These are phyloP conservation scores for Apostichopus leukothele DNA, from an alignment of 53 echinoderm and acorn worm genomes.

Conservation along the genomic window DNA sequence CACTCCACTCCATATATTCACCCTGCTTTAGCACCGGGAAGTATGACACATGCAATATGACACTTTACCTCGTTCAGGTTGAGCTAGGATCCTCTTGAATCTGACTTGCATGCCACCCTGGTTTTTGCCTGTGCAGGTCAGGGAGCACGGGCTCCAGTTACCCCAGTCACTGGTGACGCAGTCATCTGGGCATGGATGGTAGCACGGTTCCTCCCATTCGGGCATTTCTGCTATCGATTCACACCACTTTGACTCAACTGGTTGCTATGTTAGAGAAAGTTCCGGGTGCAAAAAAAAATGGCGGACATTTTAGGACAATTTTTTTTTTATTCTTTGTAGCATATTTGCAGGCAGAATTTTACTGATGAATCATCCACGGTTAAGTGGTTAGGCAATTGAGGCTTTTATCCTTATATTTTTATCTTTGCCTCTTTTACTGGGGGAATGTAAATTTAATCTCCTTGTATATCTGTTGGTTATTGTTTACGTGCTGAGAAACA, in stretches of 20 bases:
- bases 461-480: no score
- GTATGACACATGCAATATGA: not conserved
- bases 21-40: no score
- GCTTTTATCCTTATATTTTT: no score
- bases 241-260: constrained; percentile 57
- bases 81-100: constrained; percentile 64
- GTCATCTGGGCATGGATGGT: constrained; percentile 83
- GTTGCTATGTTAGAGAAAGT: not conserved
- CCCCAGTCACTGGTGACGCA: constrained; percentile 90
- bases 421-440: not conserved
- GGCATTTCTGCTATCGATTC: constrained; percentile 62
- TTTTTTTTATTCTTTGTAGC: no score
- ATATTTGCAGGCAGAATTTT: no score
- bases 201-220: constrained; percentile 52
- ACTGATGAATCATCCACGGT: no score
- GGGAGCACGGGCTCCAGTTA: constrained; percentile 78
- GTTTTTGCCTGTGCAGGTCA: constrained; percentile 63
- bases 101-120: constrained; percentile 74
- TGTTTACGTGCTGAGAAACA: no score
- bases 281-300: no score
- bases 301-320: no score
- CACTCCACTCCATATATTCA: no score
- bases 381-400: no score
- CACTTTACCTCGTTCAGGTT: constrained; percentile 62
- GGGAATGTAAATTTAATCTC: no score